phyloP scores from a whole-genome alignment of 1,140 invertebrate genomes.

The Aplysia californica region DNA sequence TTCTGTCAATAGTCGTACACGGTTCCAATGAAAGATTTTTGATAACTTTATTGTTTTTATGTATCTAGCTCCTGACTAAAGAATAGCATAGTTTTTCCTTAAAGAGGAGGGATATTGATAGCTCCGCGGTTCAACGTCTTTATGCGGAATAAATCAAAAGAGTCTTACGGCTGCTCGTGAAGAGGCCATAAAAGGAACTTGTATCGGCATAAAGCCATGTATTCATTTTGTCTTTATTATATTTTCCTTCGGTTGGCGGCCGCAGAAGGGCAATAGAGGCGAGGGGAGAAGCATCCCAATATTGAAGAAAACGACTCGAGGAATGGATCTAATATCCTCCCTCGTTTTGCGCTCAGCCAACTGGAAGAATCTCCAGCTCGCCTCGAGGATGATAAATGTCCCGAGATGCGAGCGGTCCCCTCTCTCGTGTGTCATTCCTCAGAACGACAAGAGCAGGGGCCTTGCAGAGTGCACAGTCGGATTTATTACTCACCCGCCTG shows the following conservation, averaged over 20 bases:
- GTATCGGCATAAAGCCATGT: conserved; percentile 20
- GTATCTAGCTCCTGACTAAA: conserved; percentile 6
- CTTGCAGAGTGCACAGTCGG: no score
- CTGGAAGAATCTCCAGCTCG: conserved; percentile 22
- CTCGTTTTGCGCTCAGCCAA: conserved; percentile 7
- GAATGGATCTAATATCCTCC: conserved; percentile 22
- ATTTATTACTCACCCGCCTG: no score
- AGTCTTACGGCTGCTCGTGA: conserved; percentile 1
- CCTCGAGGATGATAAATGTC: conserved; percentile 7
- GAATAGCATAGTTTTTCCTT: neutral
- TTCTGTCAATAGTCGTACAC: conserved; percentile 3
- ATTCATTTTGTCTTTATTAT: conserved; percentile 30
- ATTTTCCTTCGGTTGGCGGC: conserved; percentile 23
- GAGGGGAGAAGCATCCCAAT: conserved; percentile 20
- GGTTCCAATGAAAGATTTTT: neutral
- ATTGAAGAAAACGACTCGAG: conserved; percentile 26
- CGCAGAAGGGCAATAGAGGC: conserved; percentile 9
- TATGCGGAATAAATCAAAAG: conserved; percentile 19
- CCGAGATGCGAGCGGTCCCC: conserved; percentile 1
- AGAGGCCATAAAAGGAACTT: conserved; percentile 15
- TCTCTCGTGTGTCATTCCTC: conserved; percentile 4
- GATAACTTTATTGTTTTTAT: conserved; percentile 19
- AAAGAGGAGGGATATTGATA: conserved; percentile 12
- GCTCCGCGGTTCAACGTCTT: conserved; percentile 10
- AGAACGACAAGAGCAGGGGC: no score